phyloP scores from a whole-genome alignment of 2,888 invertebrate species.

The Anticlea derivata region DNA sequence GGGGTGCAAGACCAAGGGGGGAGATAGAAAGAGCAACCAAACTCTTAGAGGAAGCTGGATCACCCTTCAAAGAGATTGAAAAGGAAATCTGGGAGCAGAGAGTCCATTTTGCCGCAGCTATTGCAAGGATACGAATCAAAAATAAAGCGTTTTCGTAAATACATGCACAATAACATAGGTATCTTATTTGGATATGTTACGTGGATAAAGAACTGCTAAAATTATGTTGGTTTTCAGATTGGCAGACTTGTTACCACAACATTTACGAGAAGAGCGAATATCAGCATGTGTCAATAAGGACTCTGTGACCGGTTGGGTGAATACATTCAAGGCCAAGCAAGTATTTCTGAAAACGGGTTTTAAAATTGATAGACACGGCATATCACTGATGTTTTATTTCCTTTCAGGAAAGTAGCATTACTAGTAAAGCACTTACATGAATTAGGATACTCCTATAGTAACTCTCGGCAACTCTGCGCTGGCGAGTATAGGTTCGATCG shows the following conservation, averaged over 20 bases:
- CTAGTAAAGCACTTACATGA: conserved; percentile 72
- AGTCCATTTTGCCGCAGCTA: conserved; percentile 89
- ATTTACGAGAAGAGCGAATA: conserved; percentile 88
- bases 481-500: conserved; percentile 83
- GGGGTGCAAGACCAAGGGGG: conserved; percentile 64
- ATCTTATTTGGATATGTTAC: neutral
- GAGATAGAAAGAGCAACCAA: conserved; percentile 57
- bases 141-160: conserved; percentile 87
- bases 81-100: conserved; percentile 85
- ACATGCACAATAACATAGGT: neutral
- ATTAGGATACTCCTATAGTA: conserved; percentile 72
- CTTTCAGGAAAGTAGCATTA: conserved; percentile 70
- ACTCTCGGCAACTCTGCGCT: conserved; percentile 67
- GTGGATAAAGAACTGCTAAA: neutral
- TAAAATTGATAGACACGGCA: neutral
- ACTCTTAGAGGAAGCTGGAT: conserved; percentile 58
- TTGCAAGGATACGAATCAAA: conserved; percentile 89
- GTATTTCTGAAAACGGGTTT: conserved; percentile 26
- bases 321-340: conserved; percentile 88
- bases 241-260: conserved; percentile 88
- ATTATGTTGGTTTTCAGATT: conserved; percentile 56
- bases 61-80: conserved; percentile 82
- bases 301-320: conserved; percentile 91
- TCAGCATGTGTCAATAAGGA: conserved; percentile 81
- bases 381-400: conserved; percentile 9